Base-by-base conservation (phyloP, 2,113 vertebrate genomes). In the Lipophrys pholis region DNA sequence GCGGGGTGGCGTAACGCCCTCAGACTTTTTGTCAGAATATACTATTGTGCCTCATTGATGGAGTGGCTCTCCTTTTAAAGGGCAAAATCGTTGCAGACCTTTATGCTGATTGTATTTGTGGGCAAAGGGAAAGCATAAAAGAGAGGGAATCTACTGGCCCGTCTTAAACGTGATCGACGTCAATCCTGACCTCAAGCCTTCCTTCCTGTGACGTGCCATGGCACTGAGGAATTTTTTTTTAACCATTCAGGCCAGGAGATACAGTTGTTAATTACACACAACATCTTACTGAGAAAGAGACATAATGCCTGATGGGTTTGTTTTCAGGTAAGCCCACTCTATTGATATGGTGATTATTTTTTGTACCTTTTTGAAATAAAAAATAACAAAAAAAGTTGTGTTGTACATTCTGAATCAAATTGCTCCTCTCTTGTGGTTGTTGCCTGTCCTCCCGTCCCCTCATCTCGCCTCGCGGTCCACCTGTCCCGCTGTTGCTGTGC, bases 1-100 rank as follows among this genome's bases (percentile, higher is more conserved):
- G 73, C 67, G 83, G 86, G 76, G 77, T 86, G 83, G 77, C 55
- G 84, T 84, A 73, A 90, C 81, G 80, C 86, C 90, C 83, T 69
- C 67, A 80, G 85, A 87, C 80, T 80, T 91, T 90, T 91, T 92
- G 81, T 88, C 86, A 83, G 91, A 88, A 88, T 93, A 84, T 89
- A 82, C 79, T 48, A 84, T 93, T 94, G 90, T 93, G 82, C 83
- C 76, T 73, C 61, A 73, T 46, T 91, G 85, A 87, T 91, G 86
- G 89, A 91, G 85, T 89, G 81, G 76, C 63, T 67, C 58, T 69
- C 65, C 45, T 80, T 67, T 82, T 67, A 58, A 63, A 80, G 55
- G 79, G 68, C 4, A 40, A 90, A 89, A 80, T 81, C 40, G 6
- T 57, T 72, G 73, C 73, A 73, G 58, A 77, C 78, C 66, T 82